Evolutionary conservation across 2,113 vertebrate species (phyloP).

Genomic region (Cebus imitator): DNA sequence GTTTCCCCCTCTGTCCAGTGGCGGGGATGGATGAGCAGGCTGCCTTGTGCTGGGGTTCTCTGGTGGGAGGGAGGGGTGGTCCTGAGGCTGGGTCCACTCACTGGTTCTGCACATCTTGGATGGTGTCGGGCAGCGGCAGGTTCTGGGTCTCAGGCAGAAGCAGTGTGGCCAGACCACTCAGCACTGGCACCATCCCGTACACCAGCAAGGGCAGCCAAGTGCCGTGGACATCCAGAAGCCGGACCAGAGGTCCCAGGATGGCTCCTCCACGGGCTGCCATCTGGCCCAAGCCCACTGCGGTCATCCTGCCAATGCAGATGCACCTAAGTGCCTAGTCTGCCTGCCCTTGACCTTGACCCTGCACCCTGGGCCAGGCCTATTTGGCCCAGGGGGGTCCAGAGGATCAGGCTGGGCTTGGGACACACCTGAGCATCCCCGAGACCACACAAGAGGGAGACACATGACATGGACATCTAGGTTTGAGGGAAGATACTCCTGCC

Average conservation of each 20-base stretch:
- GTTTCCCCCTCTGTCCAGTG: neutral
- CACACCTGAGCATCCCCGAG: neutral
- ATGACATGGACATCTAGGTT: fast-evolving
- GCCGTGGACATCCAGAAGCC: neutral
- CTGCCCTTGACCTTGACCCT: neutral
- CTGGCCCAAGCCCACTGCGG: slow-evolving; percentile 43
- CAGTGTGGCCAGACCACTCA: neutral
- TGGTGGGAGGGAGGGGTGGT: no score
- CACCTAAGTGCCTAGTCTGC: neutral
- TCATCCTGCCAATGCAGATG: slow-evolving; percentile 42
- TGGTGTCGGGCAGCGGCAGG: slow-evolving; percentile 55
- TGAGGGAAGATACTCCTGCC: neutral
- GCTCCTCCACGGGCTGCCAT: neutral
- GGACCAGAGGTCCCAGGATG: slow-evolving; percentile 56
- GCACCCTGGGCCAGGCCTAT: neutral
- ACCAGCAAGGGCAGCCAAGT: slow-evolving; percentile 34
- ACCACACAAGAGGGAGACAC: neutral
- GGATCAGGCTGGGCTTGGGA: neutral
- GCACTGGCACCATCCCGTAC: fast-evolving
- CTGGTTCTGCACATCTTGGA: slow-evolving; percentile 50
- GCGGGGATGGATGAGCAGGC: neutral
- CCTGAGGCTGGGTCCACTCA: neutral
- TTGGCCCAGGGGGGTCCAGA: neutral
- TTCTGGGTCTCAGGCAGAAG: slow-evolving; percentile 55
- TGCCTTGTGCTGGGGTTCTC: neutral